Base-by-base conservation (phyloP, 2,888 invertebrate genomes). In the Caradrina clavipalpis region DNA sequence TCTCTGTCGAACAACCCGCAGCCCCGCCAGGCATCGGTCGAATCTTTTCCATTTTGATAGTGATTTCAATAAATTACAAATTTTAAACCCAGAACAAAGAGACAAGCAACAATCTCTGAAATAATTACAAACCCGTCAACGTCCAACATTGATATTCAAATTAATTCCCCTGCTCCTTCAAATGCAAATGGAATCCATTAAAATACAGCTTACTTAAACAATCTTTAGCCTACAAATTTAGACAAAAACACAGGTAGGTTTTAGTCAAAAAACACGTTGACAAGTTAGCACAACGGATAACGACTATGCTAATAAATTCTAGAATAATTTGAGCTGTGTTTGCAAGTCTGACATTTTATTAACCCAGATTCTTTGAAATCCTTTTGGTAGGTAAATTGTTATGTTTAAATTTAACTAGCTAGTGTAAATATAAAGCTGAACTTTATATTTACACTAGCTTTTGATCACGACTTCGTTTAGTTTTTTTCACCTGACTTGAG, bases 231-330 rank as follows among this genome's bases (percentile, higher is more conserved):
- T 19, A 69, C 3, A 60, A 76, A 67, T 76, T 8, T 21, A 59
- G 42, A 63, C 68, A 81, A 71, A 76, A 69, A 66, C 57, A 57
- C 56, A 56, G 58, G 56, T 63, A 53, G 58, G 53, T 60, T 66
- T 56, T n/a, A 26, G 35, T 62, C 35, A 51, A 69, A 70, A 73
- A 69, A 54, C 57, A 45, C 10, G 45, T 50, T 45, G 42, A 53
- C 64, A 78, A 62, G 17, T 17, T 15, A 39, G 13, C 58, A 58
- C 19, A 39, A 56, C 60, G 19, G 42, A 47, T 57, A 61, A 64
- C 59, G 4, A 70, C 58, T 72, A 78, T 78, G 82, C 62, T 56
- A 83, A 82, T 83, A 65, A 10, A 72, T 68, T 78, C 67, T 57
- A 80, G 69, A 64, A 81, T 82, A 67, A 62, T 60, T 63, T 45